Evolutionary conservation across 2,113 vertebrate genomes (phyloP).

Genomic region (Engraulis encrasicolus): DNA sequence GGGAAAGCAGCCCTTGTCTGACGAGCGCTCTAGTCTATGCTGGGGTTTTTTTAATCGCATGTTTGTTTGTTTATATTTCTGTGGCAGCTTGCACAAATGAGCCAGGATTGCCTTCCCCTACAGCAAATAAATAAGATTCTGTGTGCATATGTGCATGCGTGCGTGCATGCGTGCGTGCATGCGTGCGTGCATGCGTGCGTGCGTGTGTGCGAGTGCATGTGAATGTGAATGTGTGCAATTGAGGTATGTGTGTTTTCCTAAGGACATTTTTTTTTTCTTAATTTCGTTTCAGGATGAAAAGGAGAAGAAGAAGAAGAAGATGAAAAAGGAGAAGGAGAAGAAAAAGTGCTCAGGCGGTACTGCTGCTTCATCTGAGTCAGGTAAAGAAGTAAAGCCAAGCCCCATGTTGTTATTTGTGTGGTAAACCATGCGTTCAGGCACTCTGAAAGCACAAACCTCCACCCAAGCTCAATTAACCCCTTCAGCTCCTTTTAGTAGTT

Average conservation of each 20-base stretch:
- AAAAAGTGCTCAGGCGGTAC: neutral
- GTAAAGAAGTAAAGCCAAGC: neutral
- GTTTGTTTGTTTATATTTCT: neutral
- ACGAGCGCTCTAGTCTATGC: neutral
- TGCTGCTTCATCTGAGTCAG: neutral
- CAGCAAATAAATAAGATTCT: neutral
- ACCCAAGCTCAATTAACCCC: no score
- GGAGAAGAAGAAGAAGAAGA: constrained; percentile 60
- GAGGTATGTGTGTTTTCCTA: neutral
- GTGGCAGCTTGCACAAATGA: constrained; percentile 4
- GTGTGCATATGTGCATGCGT: no score
- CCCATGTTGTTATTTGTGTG: neutral
- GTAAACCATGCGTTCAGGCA: no score
- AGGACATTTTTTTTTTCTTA: neutral
- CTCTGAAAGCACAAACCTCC: no score
- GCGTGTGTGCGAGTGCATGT: no score
- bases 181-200: no score
- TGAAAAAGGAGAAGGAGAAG: constrained; percentile 44
- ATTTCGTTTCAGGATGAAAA: constrained; percentile 18
- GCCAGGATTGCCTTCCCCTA: neutral
- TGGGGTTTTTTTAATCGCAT: neutral
- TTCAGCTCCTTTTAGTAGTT: no score
- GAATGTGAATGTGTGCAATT: no score
- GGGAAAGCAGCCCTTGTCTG: neutral
- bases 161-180: no score